phyloP scores from a whole-genome alignment of 2,113 vertebrate species.

The Pelmatolapia mariae region DNA sequence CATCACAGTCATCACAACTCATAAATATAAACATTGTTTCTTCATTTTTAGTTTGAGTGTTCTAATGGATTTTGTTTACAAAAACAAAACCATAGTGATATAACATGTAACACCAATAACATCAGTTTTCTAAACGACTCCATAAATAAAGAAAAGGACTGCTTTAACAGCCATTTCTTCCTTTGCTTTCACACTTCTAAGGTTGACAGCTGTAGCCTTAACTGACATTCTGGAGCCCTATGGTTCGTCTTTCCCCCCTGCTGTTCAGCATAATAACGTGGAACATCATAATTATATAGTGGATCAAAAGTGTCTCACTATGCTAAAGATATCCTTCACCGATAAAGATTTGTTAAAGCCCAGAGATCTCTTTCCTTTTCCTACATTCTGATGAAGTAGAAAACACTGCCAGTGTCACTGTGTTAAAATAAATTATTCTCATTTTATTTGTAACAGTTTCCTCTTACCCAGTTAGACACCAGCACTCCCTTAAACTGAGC shows the following conservation, averaged over 20 bases:
- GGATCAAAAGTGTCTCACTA: neutral
- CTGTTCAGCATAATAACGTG: neutral
- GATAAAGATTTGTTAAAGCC: neutral
- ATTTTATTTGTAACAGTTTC: neutral
- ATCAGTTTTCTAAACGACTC: neutral
- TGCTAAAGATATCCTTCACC: neutral
- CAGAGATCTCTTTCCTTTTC: neutral
- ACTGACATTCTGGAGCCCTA: neutral
- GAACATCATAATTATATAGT: neutral
- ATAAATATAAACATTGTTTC: neutral
- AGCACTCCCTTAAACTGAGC: neutral
- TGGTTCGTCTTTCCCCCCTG: neutral
- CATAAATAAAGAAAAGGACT: neutral
- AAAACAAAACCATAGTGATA: neutral
- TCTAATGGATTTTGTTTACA: neutral
- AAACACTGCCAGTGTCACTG: neutral
- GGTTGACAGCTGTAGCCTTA: neutral
- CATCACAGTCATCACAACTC: neutral
- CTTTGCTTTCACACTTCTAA: neutral
- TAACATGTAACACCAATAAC: neutral
- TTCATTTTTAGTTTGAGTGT: neutral
- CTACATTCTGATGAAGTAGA: neutral
- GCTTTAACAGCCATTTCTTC: neutral
- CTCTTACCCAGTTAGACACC: neutral
- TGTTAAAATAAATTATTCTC: neutral